Conservation (phyloP, 2,797 vertebrate genomes). For the Falco berigora region DNA sequence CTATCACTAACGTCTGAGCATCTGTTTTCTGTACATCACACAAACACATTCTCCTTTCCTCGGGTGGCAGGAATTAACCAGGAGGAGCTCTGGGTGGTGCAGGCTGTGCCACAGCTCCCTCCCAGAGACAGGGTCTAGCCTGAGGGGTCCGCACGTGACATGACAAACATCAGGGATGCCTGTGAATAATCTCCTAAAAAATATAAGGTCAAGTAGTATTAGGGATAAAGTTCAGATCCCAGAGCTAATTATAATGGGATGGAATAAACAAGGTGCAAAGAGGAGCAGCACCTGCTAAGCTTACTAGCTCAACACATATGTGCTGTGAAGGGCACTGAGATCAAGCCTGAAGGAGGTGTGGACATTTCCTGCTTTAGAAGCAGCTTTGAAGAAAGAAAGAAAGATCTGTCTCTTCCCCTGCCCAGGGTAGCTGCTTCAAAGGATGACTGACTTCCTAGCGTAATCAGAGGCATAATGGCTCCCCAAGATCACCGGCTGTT, state of each 20-base stretch:
- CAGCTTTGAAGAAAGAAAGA: not conserved
- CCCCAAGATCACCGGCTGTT: not conserved
- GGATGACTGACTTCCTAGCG: not conserved
- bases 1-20: accelerated
- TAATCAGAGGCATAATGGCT: not conserved
- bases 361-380: constrained; percentile 13
- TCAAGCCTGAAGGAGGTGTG: constrained; percentile 16
- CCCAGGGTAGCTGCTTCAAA: not conserved
- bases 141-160: not conserved
- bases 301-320: not conserved
- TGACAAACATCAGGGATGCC: not conserved
- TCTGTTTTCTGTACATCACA: not conserved
- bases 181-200: not conserved
- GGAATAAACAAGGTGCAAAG: not conserved
- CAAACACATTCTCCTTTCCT: not conserved
- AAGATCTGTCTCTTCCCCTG: not conserved
- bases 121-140: not conserved
- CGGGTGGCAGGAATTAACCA: not conserved
- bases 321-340: not conserved
- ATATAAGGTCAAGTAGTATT: not conserved
- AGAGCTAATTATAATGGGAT: not conserved
- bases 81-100: not conserved
- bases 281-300: not conserved
- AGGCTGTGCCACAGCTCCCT: not conserved
- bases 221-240: not conserved